A percentile compares a stretch with the other conserved stretches of the same genome.
Conservation (phyloP, 1,140 invertebrate genomes). For the Lethrus apterus region DNA sequence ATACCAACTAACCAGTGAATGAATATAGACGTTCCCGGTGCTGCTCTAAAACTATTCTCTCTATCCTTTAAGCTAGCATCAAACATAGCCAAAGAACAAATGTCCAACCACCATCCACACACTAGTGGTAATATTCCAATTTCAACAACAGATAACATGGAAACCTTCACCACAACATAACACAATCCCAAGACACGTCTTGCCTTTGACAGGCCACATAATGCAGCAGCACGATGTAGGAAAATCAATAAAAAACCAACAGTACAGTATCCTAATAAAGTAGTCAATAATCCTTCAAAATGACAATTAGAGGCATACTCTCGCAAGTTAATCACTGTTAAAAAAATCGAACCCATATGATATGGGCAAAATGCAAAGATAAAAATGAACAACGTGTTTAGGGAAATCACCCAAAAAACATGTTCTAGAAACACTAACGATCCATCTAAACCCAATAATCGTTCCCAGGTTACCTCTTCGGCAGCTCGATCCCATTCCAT, state of each 20-base stretch:
- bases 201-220: constrained; percentile 71
- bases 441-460: constrained; percentile 91
- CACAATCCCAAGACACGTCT: constrained; percentile 85
- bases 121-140: constrained; percentile 94
- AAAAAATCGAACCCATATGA: constrained; percentile 83
- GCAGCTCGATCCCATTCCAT: constrained; percentile 97
- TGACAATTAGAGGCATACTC: constrained; percentile 68
- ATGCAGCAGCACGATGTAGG: constrained; percentile 68
- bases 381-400: constrained; percentile 95
- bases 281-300: constrained; percentile 89
- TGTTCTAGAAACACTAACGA: constrained; percentile 96
- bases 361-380: constrained; percentile 93
- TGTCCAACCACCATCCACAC: constrained; percentile 98
- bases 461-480: constrained; percentile 97
- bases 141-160: constrained; percentile 85
- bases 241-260: constrained; percentile 79
- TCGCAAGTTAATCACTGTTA: constrained; percentile 68
- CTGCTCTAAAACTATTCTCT: constrained; percentile 76
- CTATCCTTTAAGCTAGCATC: constrained; percentile 85
- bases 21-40: constrained; percentile 95
- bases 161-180: constrained; percentile 97
- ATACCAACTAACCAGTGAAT: constrained; percentile 99
- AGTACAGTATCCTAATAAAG: constrained; percentile 87
- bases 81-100: constrained; percentile 93
- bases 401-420: constrained; percentile 97